A percentile compares a stretch with the other conserved stretches of the same genome.
phyloP scores from a whole-genome alignment of 2,113 vertebrate genomes.

The Scartelaos histophorus region DNA sequence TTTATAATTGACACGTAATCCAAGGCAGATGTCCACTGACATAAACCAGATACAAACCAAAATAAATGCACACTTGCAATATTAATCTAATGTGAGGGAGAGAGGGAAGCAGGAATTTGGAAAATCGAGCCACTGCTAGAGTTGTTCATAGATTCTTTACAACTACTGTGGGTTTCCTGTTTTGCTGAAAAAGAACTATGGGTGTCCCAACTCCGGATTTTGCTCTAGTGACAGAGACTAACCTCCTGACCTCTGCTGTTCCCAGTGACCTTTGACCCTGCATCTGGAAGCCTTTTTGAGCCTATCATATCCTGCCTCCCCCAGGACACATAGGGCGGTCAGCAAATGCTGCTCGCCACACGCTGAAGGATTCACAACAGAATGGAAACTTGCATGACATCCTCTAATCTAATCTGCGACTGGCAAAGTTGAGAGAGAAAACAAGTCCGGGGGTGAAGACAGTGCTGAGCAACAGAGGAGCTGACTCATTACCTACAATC shows the following conservation, averaged over 20 bases:
- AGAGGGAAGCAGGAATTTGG: constrained; percentile 14
- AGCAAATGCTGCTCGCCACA: constrained; percentile 9
- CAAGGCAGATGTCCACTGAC: constrained; percentile 5
- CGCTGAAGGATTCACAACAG: constrained; percentile 16
- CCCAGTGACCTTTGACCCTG: constrained; percentile 20
- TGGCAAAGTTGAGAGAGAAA: constrained; percentile 29
- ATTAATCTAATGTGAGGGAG: constrained; percentile 4
- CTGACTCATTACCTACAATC: constrained; percentile 43
- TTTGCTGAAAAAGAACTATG: constrained; percentile 14
- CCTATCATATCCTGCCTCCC: constrained; percentile 2
- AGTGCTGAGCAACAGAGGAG: constrained; percentile 24
- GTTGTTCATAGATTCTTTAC: constrained; percentile 13
- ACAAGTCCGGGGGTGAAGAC: constrained; percentile 22
- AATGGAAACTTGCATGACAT: constrained; percentile 24
- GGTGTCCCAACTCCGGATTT: constrained; percentile 14
- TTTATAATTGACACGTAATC: constrained; percentile 6
- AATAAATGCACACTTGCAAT: constrained; percentile 15
- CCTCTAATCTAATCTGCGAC: constrained; percentile 41
- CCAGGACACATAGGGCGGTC: constrained; percentile 17
- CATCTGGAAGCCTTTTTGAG: constrained; percentile 55
- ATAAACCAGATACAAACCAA: constrained; percentile 15
- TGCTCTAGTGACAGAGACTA: constrained; percentile 4
- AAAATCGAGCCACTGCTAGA: background rate
- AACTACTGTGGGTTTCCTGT: constrained; percentile 39
- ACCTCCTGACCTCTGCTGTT: constrained; percentile 29